These are phyloP conservation scores for Apamea monoglypha DNA, from an alignment of 2,888 invertebrate species.

Conservation along the genomic window DNA sequence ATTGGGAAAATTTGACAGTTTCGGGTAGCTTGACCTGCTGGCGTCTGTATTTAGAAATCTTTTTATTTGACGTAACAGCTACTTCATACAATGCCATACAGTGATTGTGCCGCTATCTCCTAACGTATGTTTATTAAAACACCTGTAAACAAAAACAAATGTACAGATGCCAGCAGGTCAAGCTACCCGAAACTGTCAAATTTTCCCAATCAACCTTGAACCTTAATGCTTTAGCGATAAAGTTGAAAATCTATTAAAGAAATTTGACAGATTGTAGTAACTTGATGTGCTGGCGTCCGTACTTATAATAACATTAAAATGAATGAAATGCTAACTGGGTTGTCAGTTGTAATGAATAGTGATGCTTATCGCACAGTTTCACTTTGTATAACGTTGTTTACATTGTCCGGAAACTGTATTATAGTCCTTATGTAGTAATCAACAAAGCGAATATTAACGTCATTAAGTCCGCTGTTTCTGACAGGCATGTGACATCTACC, in stretches of 20 bases:
- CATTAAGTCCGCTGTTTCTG: neutral
- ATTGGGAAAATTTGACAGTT: no score
- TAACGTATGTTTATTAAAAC: no score
- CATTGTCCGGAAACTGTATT: slow-evolving; percentile 28
- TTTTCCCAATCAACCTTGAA: no score
- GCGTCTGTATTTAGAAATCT: no score
- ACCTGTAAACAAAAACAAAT: slow-evolving; percentile 28
- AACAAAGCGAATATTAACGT: slow-evolving; percentile 5
- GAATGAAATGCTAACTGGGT: slow-evolving; percentile 31
- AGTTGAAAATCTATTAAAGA: no score
- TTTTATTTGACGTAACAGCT: neutral
- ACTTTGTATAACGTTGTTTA: slow-evolving; percentile 17
- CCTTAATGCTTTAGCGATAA: no score
- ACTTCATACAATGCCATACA: neutral
- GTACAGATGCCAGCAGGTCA: no score
- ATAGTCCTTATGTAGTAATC: slow-evolving; percentile 11
- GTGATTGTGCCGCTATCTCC: neutral
- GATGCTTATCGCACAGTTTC: slow-evolving; percentile 29
- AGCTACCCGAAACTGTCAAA: no score
- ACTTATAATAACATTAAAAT: slow-evolving; percentile 4
- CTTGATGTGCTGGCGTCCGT: no score
- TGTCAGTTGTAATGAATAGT: slow-evolving; percentile 24
- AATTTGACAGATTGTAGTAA: no score
- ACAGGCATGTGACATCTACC: neutral
- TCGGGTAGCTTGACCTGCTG: no score